phyloP scores from a whole-genome alignment of 1,140 invertebrate species.

The Cataglyphis hispanica region DNA sequence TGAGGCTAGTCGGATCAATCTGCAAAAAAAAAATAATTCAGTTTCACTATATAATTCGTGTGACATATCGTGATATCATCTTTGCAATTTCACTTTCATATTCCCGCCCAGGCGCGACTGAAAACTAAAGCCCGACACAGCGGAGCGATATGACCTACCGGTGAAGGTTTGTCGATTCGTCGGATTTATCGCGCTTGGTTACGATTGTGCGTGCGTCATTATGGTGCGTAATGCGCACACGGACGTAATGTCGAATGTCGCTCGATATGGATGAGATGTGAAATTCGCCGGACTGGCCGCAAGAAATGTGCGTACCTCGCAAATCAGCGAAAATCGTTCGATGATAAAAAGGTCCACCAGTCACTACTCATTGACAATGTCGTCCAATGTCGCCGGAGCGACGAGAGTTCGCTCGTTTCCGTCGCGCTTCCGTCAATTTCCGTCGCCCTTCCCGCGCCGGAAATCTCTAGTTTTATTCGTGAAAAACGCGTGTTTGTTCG shows the following conservation, averaged over 20 bases:
- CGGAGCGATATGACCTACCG: background rate
- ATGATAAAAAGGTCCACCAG: slow-evolving; percentile 64
- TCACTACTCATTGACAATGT: slow-evolving; percentile 59
- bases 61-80: background rate
- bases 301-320: slow-evolving; percentile 53
- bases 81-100: background rate
- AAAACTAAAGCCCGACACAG: slow-evolving; percentile 27
- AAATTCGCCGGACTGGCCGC: background rate
- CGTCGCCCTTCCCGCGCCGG: slow-evolving; percentile 1
- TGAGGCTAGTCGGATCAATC: background rate
- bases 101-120: slow-evolving; percentile 13
- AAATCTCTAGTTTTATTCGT: slow-evolving; percentile 7
- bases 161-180: slow-evolving; percentile 7
- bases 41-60: background rate
- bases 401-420: slow-evolving; percentile 42
- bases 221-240: background rate
- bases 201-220: slow-evolving; percentile 36
- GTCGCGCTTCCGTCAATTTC: slow-evolving; percentile 19
- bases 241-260: slow-evolving; percentile 44
- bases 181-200: background rate
- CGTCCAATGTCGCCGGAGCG: background rate
- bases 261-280: slow-evolving; percentile 49
- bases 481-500: background rate
- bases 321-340: slow-evolving; percentile 75
- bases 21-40: background rate